Evolutionary conservation across 2,888 invertebrate genomes (phyloP), one percentile per base, ranked within the genome.

Genomic region (Andrena praecox): DNA sequence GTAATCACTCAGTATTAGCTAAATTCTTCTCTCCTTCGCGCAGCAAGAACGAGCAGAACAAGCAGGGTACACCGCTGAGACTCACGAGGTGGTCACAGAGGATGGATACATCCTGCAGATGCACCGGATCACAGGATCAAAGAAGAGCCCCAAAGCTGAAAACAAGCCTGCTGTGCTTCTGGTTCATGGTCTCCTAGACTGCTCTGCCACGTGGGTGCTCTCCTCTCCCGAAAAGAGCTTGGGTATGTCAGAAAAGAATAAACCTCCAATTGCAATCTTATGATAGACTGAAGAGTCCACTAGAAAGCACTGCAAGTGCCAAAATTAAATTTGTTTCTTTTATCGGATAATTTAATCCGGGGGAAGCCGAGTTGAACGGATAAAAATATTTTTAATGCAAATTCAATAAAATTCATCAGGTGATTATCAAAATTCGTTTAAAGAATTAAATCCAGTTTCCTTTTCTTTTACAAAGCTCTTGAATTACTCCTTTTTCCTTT

Each of bases 101-200:
- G 98, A 98, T 94, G 97, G 97, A 1, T 98, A 97, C 90, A 95
- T 97, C n/a, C 94, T 98, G 82, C 95, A 95, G 80, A 87, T 98
- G 90, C 97, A 98, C 91, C 95, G 98, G 60, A 97, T 98, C 60
- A 95, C 95, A 0, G 95, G 95, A 0, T 66, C 63, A 3, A 94
- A 94, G 12, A 90, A 88, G 4, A 54, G 50, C 42, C 75, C 74
- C 29, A 81, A 82, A 69, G 94, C 95, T 0, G 93, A 94, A n/a
- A 94, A 94, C 16, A 95, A 94, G 78, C 95, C 95, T 1, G 80
- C 79, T 4, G 95, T 96, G 0, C 94, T 97, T n/a, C 69, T 97
- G 42, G 95, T 96, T 93, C 97, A 97, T 88, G 97, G 98, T 0
- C 93, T 98, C 0, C 92, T 97, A 31, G 96, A 96, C 54, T 96